phyloP scores from a whole-genome alignment of 2,888 invertebrate species.

The Julus scandinavius region DNA sequence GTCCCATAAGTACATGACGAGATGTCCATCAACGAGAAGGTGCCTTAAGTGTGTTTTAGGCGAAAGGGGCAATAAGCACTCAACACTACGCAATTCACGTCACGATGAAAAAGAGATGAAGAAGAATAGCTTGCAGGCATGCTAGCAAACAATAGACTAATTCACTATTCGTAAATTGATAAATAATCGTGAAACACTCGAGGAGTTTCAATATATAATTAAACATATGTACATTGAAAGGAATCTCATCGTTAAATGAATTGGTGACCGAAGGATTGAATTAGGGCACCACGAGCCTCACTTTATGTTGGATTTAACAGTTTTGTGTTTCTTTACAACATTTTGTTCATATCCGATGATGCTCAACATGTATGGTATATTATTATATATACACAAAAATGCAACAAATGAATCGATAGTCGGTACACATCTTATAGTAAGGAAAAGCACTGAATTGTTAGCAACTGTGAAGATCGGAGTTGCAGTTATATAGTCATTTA shows the following conservation, averaged over 20 bases:
- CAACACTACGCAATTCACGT: neutral
- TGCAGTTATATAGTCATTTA: too few species aligned
- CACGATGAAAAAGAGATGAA: neutral
- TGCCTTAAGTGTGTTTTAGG: neutral
- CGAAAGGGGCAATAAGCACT: neutral
- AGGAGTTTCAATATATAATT: too few species aligned
- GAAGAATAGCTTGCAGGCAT: neutral
- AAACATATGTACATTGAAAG: neutral
- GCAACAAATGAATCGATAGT: too few species aligned
- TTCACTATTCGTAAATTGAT: neutral
- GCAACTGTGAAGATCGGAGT: too few species aligned
- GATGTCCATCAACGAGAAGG: too few species aligned
- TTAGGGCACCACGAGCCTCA: neutral
- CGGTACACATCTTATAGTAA: too few species aligned
- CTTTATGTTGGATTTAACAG: too few species aligned
- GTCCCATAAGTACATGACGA: too few species aligned
- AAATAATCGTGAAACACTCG: neutral
- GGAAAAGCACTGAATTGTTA: too few species aligned
- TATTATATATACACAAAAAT: too few species aligned
- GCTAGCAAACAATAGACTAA: neutral
- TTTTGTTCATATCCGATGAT: neutral
- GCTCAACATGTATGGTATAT: neutral
- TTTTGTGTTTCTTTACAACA: too few species aligned
- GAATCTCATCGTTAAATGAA: neutral
- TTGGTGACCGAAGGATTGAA: neutral